These are phyloP conservation scores for Cairina moschata DNA, from an alignment of 2,113 vertebrate species.

Conservation along the genomic window DNA sequence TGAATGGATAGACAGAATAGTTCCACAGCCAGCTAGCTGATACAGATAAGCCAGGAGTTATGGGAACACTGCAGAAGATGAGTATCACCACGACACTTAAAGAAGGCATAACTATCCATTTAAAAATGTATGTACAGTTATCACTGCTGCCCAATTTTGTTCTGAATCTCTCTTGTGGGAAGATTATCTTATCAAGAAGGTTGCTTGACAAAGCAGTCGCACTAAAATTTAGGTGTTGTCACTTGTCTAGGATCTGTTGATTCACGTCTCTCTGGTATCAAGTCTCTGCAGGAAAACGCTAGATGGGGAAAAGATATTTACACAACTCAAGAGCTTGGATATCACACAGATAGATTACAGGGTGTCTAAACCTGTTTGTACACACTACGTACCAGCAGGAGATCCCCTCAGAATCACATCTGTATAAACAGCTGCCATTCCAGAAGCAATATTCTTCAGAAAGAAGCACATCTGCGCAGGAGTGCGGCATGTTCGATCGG, in stretches of 20 bases:
- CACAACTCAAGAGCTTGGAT: constrained; percentile 3
- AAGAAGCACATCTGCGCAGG: constrained; percentile 5
- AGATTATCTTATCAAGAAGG: neutral
- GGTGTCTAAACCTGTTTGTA: constrained; percentile 16
- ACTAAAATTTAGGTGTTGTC: neutral
- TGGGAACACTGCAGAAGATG: neutral
- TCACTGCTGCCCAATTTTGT: neutral
- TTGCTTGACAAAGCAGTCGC: neutral
- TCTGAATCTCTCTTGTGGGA: neutral
- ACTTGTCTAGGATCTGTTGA: neutral
- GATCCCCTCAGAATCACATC: constrained; percentile 42
- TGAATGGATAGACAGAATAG: neutral
- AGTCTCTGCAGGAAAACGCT: neutral
- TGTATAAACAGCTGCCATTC: constrained; percentile 46
- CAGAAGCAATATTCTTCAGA: constrained; percentile 23
- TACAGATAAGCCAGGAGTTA: neutral
- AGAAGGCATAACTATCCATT: neutral
- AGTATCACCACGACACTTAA: neutral
- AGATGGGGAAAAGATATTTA: neutral
- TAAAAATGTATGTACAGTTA: neutral
- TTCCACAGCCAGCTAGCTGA: neutral
- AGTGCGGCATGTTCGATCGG: neutral
- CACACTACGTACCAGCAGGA: neutral
- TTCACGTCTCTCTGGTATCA: neutral
- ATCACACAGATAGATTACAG: neutral